Base-by-base conservation (phyloP, 2,797 vertebrate genomes). In the Sciurus carolinensis region DNA sequence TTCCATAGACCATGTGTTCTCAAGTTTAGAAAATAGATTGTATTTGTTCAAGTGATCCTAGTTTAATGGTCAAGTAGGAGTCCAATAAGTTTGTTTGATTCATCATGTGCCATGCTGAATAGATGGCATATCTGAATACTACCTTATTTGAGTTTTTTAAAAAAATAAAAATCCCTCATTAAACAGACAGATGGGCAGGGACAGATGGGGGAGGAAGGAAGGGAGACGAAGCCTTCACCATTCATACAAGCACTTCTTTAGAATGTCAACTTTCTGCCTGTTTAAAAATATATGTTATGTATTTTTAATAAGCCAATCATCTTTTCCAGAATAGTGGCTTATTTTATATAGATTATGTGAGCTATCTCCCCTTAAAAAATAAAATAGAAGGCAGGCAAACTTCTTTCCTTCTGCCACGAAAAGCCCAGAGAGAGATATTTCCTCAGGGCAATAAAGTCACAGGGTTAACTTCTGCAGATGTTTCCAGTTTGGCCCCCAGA, bases 281-380 rank as follows among this genome's bases (percentile, higher is more conserved):
- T 95, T 97, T 94, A 97, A 97, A 97, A 97, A 96, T 94, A 91
- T 75, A 94, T 90, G 10, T 30, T 54, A 95, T 97, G 79, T 95
- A 95, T 97, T 97, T 98, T 97, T 97, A 96, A 97, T 97, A 97
- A 96, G 66, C 90, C 67, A 90, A 76, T 93, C 94, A 87, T 95
- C 85, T 94, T 64, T 88, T 71, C 52, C 36, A 75, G 92, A 81
- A 92, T 17, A 86, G 67, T 84, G 67, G 62, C 82, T 97, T 88
- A 97, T 96, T 94, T 92, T 93, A 88, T 89, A 95, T 36, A 95
- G 84, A 92, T 97, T 94, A 95, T 91, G 90, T 1, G 1, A 96
- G 62, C 80, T 57, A n/a, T 87, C 66, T 94, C 17, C 69, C 57
- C 44, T 93, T 90, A 82, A 90, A 94, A 97, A 96, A 96, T 64